Evolutionary conservation across 2,113 vertebrate genomes (phyloP), one percentile per base, ranked within the genome.

Genomic region (Passer domesticus): DNA sequence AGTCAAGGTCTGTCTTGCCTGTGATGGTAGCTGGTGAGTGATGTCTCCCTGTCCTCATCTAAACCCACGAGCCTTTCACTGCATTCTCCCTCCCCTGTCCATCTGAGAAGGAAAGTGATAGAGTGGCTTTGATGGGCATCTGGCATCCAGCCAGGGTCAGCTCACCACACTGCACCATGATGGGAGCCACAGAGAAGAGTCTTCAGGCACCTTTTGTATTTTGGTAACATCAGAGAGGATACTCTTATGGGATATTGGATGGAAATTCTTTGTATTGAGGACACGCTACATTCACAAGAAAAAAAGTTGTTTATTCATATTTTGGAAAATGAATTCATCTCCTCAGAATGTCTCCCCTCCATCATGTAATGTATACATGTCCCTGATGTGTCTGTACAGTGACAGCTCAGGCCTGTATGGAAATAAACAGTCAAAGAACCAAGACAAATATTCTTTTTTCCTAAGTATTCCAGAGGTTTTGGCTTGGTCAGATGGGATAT

Each of bases 361-460:
- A 39, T 35, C 13, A 12, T 17, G 9, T 7, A 52, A 52, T 4
- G 3, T 22, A 11, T 7, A 35, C 1, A 2, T n/a, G 14, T 21
- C 60, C 21, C 46, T 66, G 30, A 14, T 18, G 22, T 53, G 31
- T 39, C 56, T 62, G 31, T 37, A 35, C n/a, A 77, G 21, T 39
- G 35, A 50, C 4, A 64, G 24, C 12, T 41, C 18, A 74, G 28
- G 7, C 19, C 52, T 69, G 22, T 10, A 44, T 7, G 18, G 50
- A 74, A 81, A 83, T 10, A 16, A 44, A 28, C 13, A 67, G 23
- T 14, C 9, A 35, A 59, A 73, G 49, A 78, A 87, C 12, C 17
- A 80, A 76, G 16, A 80, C 6, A 66, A 60, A 3, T 44, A 35
- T 41, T 74, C 7, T 78, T 78, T 2, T 41, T 82, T 47, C 73